These are phyloP conservation scores for Camponotus fellah DNA, from an alignment of 2,888 invertebrate species.

Conservation along the genomic window DNA sequence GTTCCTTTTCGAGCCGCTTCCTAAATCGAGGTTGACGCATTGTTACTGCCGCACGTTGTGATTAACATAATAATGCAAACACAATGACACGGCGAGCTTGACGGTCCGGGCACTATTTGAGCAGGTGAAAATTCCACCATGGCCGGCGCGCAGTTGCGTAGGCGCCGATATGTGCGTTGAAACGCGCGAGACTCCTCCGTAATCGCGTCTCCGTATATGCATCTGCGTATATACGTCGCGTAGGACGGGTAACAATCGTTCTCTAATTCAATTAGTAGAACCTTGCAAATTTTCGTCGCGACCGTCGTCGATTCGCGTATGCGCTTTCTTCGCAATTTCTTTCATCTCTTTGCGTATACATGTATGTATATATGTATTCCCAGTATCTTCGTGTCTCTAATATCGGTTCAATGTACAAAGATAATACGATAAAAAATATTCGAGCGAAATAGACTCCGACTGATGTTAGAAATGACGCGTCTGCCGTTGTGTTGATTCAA, in stretches of 20 bases:
- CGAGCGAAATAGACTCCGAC: constrained; percentile 23
- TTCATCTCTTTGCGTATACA: background rate
- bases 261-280: constrained; percentile 83
- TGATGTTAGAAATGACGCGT: constrained; percentile 15
- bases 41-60: constrained; percentile 81
- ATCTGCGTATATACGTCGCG: constrained; percentile 44
- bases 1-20: constrained; percentile 83
- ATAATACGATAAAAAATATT: background rate
- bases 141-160: constrained; percentile 73
- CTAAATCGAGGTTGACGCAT: constrained; percentile 85
- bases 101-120: constrained; percentile 81
- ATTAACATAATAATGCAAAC: constrained; percentile 86
- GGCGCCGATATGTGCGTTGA: constrained; percentile 63
- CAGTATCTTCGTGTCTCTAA: background rate
- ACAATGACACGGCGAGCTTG: constrained; percentile 82
- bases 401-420: background rate
- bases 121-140: constrained; percentile 84
- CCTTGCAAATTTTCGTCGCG: constrained; percentile 77
- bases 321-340: constrained; percentile 56
- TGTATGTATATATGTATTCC: constrained; percentile 34
- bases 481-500: constrained; percentile 30
- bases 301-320: constrained; percentile 8
- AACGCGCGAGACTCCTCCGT: constrained; percentile 46
- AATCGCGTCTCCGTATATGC: constrained; percentile 24
- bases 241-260: constrained; percentile 79